Evolutionary conservation across 2,797 vertebrate species (phyloP).

Genomic region (Melanotaenia nigrans): DNA sequence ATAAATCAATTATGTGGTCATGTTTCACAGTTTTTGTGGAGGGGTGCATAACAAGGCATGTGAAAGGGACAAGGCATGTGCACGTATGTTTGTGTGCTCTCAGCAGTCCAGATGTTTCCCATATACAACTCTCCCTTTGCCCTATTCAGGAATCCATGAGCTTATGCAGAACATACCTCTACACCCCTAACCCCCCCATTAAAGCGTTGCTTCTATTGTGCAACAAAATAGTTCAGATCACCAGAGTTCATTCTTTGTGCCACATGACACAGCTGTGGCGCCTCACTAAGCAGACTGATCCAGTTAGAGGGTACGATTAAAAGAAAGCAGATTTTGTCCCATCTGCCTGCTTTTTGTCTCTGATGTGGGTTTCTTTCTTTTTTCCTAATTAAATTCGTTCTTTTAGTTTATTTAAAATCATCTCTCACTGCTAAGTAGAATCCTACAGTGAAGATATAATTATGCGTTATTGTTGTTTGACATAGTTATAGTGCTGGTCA

Average conservation of each 20-base stretch:
- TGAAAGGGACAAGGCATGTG: slow-evolving; percentile 23
- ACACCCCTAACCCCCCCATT: slow-evolving; percentile 29
- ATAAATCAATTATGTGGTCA: slow-evolving; percentile 80
- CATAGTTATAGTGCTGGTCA: neutral
- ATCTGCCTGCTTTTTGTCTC: slow-evolving; percentile 6
- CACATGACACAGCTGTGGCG: slow-evolving; percentile 49
- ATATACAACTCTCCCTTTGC: slow-evolving; percentile 67
- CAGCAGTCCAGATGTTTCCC: slow-evolving; percentile 78
- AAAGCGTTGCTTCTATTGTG: slow-evolving; percentile 36
- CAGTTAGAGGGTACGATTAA: slow-evolving; percentile 26
- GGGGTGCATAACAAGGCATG: slow-evolving; percentile 42
- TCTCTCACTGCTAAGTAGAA: neutral
- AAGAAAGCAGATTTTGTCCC: slow-evolving; percentile 29
- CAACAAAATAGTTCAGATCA: slow-evolving; percentile 46
- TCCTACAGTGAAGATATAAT: neutral
- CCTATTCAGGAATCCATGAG: slow-evolving; percentile 72
- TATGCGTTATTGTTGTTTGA: neutral
- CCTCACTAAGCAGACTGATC: slow-evolving; percentile 20
- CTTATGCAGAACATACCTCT: slow-evolving; percentile 72
- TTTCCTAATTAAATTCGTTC: slow-evolving; percentile 3
- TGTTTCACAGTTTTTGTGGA: slow-evolving; percentile 69
- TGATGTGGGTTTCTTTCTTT: slow-evolving; percentile 10
- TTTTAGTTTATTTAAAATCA: neutral
- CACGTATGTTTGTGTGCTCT: slow-evolving; percentile 8
- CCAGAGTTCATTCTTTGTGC: slow-evolving; percentile 38